Conservation (phyloP, 2,888 invertebrate species). For the Mythimna albipuncta region DNA sequence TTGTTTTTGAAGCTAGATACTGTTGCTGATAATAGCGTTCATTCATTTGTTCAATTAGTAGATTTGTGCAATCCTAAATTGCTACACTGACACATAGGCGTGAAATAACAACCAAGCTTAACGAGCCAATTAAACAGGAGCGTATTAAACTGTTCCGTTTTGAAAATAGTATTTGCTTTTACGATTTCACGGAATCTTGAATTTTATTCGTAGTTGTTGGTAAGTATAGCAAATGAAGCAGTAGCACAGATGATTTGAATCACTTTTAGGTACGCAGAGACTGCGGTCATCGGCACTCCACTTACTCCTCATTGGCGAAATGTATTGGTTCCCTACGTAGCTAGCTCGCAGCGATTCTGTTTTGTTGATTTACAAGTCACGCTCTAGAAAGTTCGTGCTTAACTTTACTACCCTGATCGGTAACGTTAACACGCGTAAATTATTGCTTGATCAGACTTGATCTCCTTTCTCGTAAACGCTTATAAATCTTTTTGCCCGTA, state of each 20-base stretch:
- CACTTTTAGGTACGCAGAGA: conserved; percentile 60
- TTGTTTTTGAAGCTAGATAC: conserved; percentile 63
- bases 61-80: conserved; percentile 67
- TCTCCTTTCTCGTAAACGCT: conserved; percentile 62
- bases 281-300: conserved; percentile 68
- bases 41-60: conserved; percentile 62
- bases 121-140: conserved; percentile 71
- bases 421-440: conserved; percentile 67
- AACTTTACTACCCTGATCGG: conserved; percentile 71
- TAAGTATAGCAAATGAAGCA: conserved; percentile 63
- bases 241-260: conserved; percentile 69
- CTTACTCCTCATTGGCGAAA: conserved; percentile 73
- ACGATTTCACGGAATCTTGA: conserved; percentile 19
- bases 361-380: conserved; percentile 81
- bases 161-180: conserved; percentile 32
- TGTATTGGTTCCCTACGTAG: conserved; percentile 67
- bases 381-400: conserved; percentile 79
- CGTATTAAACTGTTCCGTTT: conserved; percentile 43
- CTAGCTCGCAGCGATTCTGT: conserved; percentile 65
- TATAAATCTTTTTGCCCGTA: conserved; percentile 54
- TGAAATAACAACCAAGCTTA: conserved; percentile 62
- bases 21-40: conserved; percentile 53
- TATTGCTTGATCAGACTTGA: conserved; percentile 57
- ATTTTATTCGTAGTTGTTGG: conserved; percentile 30
- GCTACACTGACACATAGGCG: conserved; percentile 58